Conservation (phyloP, 1,140 invertebrate genomes). For the Megalopta genalis region DNA sequence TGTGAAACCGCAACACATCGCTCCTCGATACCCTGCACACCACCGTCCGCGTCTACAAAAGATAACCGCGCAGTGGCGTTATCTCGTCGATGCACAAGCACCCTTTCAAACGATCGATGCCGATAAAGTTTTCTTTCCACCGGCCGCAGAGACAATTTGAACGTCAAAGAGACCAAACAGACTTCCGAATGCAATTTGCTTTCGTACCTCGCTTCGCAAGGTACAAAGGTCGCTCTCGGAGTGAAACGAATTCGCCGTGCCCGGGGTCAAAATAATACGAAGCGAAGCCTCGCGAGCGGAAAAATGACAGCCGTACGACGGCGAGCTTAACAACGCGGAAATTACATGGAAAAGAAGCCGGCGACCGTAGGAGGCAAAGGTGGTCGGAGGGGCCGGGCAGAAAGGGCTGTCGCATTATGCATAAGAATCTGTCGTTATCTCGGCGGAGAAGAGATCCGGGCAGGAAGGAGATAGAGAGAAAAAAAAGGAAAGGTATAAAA, state of each 20-base stretch:
- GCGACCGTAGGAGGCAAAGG: constrained; percentile 31
- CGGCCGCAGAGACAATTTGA: too few species aligned
- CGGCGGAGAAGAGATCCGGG: constrained; percentile 8
- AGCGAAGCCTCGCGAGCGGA: background rate
- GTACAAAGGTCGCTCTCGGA: background rate
- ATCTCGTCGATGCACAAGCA: too few species aligned
- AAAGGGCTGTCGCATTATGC: constrained; percentile 40
- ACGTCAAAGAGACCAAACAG: too few species aligned
- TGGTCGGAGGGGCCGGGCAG: background rate
- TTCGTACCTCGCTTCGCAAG: background rate
- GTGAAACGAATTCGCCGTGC: background rate
- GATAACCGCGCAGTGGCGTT: too few species aligned
- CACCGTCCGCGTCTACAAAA: too few species aligned
- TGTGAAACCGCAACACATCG: too few species aligned
- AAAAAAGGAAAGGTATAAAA: constrained; percentile 39
- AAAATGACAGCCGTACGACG: background rate
- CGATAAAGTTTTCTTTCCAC: too few species aligned
- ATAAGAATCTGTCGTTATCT: constrained; percentile 56
- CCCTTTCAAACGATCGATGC: too few species aligned
- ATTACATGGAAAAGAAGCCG: constrained; percentile 51
- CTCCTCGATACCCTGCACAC: too few species aligned
- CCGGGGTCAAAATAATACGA: background rate
- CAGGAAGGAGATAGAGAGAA: background rate
- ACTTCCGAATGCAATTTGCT: background rate
- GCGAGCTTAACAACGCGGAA: constrained; percentile 60